A percentile compares a stretch with the other conserved stretches of the same genome.
phyloP scores from a whole-genome alignment of 2,113 vertebrate genomes.

The Eulemur macaco region DNA sequence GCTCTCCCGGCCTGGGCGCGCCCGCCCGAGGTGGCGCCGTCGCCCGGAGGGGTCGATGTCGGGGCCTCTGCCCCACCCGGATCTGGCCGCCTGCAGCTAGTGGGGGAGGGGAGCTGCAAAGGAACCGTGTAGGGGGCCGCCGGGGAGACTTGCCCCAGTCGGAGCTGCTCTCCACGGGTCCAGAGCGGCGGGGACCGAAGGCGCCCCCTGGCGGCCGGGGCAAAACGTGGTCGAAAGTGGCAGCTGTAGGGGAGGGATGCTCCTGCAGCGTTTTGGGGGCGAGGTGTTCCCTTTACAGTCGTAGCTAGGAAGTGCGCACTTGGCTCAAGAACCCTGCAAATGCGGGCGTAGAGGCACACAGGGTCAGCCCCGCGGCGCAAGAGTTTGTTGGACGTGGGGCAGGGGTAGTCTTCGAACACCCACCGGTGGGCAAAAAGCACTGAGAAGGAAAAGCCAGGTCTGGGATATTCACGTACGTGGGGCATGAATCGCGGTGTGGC shows the following conservation, averaged over 20 bases:
- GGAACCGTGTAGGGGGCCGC: not conserved
- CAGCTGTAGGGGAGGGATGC: not conserved
- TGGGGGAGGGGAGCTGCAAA: not conserved
- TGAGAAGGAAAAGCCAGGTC: not conserved
- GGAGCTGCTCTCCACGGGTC: not conserved
- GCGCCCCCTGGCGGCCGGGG: constrained; percentile 72
- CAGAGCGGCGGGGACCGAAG: not conserved
- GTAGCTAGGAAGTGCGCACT: not conserved
- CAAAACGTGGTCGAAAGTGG: constrained; percentile 45
- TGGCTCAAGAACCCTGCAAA: not conserved
- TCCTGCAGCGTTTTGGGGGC: not conserved
- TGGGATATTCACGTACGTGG: not conserved
- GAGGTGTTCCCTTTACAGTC: not conserved
- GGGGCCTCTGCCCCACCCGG: not conserved
- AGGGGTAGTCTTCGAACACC: not conserved
- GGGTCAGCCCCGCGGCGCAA: not conserved
- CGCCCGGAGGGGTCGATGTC: not conserved
- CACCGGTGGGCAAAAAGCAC: not conserved
- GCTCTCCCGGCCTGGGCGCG: constrained; percentile 12
- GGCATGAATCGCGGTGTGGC: not conserved
- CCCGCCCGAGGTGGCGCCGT: constrained; percentile 69
- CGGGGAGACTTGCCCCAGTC: not conserved
- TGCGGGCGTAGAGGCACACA: not conserved
- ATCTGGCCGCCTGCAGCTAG: not conserved
- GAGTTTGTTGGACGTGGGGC: not conserved